Conservation (phyloP, 2,797 vertebrate species). For the Peromyscus nudipes region DNA sequence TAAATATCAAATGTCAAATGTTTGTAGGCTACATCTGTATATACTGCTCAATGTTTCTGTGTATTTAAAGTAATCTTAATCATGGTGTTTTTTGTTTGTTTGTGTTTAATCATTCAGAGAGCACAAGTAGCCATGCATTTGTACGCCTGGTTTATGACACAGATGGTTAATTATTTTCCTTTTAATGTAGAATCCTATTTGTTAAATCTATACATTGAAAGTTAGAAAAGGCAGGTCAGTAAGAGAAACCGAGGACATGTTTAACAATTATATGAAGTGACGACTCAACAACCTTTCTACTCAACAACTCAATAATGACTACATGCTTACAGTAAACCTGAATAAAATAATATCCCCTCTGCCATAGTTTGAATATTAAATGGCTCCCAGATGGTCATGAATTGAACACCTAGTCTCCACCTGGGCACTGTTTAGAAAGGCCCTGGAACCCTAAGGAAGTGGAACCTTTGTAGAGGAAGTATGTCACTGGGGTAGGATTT, state of each 20-base stretch:
- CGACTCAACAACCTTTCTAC: not conserved
- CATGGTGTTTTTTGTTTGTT: not conserved
- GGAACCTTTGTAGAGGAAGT: not conserved
- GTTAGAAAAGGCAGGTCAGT: not conserved
- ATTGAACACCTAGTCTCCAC: not conserved
- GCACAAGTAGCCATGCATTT: not conserved
- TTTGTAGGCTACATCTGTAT: not conserved
- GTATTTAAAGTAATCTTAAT: not conserved
- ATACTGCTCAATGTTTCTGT: not conserved
- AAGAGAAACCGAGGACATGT: not conserved
- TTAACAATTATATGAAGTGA: not conserved
- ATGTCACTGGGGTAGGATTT: not conserved
- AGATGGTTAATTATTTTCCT: not conserved
- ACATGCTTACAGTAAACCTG: not conserved
- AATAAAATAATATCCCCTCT: not conserved
- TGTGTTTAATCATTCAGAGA: not conserved
- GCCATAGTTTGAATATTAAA: not conserved
- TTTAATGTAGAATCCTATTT: not conserved
- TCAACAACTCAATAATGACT: no score
- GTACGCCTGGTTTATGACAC: not conserved
- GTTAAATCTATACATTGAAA: not conserved
- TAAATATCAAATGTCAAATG: not conserved
- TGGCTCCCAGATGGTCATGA: not conserved
- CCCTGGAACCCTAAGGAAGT: not conserved
- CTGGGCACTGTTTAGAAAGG: not conserved